These are phyloP conservation scores for Phainopepla nitens DNA, from an alignment of 2,113 vertebrate species.

Conservation along the genomic window DNA sequence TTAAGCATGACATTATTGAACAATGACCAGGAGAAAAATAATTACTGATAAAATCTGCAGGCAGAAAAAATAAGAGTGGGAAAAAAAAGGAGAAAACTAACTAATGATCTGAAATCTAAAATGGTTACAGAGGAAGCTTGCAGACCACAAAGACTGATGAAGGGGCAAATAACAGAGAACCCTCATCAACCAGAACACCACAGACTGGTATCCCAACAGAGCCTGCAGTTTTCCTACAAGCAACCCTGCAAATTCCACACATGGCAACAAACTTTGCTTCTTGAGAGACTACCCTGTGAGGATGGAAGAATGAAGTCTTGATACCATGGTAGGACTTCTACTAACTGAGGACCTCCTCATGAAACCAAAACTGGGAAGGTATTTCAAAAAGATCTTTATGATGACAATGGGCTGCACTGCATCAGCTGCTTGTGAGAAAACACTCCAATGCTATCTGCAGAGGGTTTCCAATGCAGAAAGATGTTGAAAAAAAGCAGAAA, in stretches of 20 bases:
- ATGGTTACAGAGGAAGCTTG: neutral
- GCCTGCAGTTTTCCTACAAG: accelerated
- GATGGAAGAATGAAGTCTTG: neutral
- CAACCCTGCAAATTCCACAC: neutral
- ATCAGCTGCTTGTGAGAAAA: neutral
- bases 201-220: neutral
- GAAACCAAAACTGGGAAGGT: neutral
- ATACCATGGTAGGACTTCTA: accelerated
- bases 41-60: neutral
- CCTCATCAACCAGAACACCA: neutral
- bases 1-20: conserved; percentile 31
- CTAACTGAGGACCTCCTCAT: neutral
- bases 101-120: neutral
- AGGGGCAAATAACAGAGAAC: neutral
- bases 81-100: neutral
- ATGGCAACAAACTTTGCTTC: neutral
- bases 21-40: conserved; percentile 11
- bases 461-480: neutral
- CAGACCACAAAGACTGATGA: neutral
- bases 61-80: neutral
- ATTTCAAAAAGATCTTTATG: neutral
- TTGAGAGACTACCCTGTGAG: neutral
- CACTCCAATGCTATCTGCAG: neutral
- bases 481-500: neutral
- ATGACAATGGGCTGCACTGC: neutral